A percentile compares a stretch with the other conserved stretches of the same genome.
Evolutionary conservation across 2,888 invertebrate genomes (phyloP).

Genomic region (Anarsia innoxiella): DNA sequence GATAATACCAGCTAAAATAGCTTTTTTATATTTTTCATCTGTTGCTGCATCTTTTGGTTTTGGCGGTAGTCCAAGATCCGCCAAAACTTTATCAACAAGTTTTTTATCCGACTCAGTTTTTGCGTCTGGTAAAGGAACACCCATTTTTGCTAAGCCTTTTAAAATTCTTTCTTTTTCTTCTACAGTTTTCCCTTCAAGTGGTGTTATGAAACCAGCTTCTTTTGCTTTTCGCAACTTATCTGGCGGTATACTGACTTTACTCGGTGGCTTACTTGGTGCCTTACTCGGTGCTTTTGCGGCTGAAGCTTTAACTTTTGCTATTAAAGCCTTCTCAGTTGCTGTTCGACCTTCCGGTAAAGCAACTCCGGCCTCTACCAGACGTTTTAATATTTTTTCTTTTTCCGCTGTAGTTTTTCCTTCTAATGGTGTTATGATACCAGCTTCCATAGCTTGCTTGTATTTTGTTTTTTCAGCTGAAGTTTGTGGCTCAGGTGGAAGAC

Average conservation of each 20-base stretch:
- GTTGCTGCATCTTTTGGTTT: conserved; percentile 18
- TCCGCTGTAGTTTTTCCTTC: conserved; percentile 21
- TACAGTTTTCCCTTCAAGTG: conserved; percentile 27
- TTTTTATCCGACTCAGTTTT: conserved; percentile 23
- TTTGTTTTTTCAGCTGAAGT: conserved; percentile 21
- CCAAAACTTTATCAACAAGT: conserved; percentile 21
- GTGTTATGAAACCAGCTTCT: conserved; percentile 25
- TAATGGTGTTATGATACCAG: conserved; percentile 22
- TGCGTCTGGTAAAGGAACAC: conserved; percentile 20
- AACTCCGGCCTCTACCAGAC: conserved; percentile 22
- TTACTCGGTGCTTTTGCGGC: conserved; percentile 6
- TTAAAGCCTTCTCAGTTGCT: conserved; percentile 21
- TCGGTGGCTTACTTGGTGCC: too few species aligned
- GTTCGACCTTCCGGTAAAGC: conserved; percentile 30
- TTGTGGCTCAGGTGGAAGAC: conserved; percentile 21
- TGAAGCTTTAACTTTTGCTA: conserved; percentile 8
- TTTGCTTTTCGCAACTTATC: conserved; percentile 20
- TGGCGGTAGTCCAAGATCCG: conserved; percentile 20
- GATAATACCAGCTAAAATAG: conserved; percentile 23
- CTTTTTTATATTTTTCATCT: conserved; percentile 23
- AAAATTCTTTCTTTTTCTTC: conserved; percentile 24
- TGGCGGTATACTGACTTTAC: conserved; percentile 21
- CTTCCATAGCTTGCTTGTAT: conserved; percentile 22
- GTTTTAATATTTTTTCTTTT: conserved; percentile 26
- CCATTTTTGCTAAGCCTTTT: conserved; percentile 13